Conservation (phyloP, 2,888 invertebrate genomes). For the Phortica okadai region DNA sequence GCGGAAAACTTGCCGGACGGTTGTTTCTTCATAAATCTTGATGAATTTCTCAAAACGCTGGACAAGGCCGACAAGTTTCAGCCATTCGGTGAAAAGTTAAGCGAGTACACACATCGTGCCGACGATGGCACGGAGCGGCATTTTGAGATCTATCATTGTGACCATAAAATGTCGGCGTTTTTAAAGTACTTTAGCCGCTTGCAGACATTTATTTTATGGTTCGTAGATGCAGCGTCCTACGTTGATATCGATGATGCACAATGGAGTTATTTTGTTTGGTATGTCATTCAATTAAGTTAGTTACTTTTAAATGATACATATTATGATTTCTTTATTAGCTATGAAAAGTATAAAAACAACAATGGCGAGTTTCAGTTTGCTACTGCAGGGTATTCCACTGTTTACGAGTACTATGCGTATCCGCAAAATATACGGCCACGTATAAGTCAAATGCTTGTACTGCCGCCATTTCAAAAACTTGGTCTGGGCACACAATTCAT, state of each 20-base stretch:
- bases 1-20: conserved; percentile 84
- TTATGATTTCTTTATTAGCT: conserved; percentile 77
- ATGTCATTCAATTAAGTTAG: conserved; percentile 70
- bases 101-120: conserved; percentile 78
- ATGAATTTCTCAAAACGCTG: conserved; percentile 83
- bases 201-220: conserved; percentile 95
- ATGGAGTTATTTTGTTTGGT: conserved; percentile 93
- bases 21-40: conserved; percentile 82
- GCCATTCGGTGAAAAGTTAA: conserved; percentile 85
- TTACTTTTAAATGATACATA: background rate
- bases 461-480: conserved; percentile 93
- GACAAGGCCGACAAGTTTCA: conserved; percentile 85
- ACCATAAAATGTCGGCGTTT: conserved; percentile 85
- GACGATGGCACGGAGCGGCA: conserved; percentile 74
- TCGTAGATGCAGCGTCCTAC: conserved; percentile 96
- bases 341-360: conserved; percentile 82
- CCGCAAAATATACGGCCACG: conserved; percentile 91
- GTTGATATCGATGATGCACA: conserved; percentile 94
- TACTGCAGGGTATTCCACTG: conserved; percentile 91
- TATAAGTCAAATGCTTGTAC: conserved; percentile 93
- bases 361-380: conserved; percentile 82
- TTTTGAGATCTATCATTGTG: conserved; percentile 90
- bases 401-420: conserved; percentile 96
- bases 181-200: conserved; percentile 87
- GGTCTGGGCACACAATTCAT: conserved; percentile 89